Evolutionary conservation across 2,113 vertebrate genomes (phyloP), one percentile per base, ranked within the genome.

Genomic region (Tyto alba): DNA sequence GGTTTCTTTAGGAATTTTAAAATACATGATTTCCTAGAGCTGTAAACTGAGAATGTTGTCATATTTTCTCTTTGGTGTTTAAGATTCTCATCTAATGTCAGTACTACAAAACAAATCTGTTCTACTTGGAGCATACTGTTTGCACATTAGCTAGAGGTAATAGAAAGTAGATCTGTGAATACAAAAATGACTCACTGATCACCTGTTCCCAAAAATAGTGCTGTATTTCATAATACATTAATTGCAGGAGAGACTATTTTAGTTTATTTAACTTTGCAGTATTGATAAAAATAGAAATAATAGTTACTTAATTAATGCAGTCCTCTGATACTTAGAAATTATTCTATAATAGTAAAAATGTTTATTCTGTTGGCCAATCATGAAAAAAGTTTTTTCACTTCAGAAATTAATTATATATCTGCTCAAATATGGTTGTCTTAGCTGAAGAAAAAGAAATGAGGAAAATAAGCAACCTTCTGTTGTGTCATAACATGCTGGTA

Each of bases 61-160:
- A 1, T 73, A 50, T 86, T 74, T 90, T 89, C 52, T 81, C 5
- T 76, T 90, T 69, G 23, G 4, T 75, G 19, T 59, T 91, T 59
- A 77, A 84, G 22, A 67, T 74, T 81, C 16, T 67, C 3, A 5
- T 16, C 34, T 84, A 25, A 69, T 77, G 8, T 60, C 22, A 76
- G 36, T 73, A 26, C n/a, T 80, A 23, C 30, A 48, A 55, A 68
- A 23, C 36, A 75, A n/a, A 71, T 67, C 16, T 29, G 3, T 53
- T 88, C 5, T 38, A 48, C 25, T 73, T 50, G 5, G 20, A 47
- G 22, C 0, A 0, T 34, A 15, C 26, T 64, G 32, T 72, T 88
- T 68, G 13, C 17, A 71, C 0, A 0, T 72, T 79, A 83, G 15
- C 27, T 90, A 26, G 36, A 53, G 27, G 18, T 53, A 73, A 25